Base-by-base conservation (phyloP, 2,113 vertebrate genomes). In the Melierax canorus region DNA sequence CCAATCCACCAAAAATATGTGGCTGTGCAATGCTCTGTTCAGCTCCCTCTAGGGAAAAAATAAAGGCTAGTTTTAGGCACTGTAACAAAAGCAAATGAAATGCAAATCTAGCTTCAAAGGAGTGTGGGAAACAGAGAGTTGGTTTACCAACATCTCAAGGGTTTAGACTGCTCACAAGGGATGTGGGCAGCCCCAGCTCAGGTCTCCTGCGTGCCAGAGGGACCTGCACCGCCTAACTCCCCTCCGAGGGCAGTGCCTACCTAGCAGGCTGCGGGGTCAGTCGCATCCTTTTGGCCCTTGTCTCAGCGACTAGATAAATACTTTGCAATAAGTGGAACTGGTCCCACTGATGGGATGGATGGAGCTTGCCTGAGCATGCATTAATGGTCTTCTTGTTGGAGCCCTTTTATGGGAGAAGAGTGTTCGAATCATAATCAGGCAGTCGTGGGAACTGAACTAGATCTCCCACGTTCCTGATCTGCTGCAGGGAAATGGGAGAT, bases 31-130 rank as follows among this genome's bases (percentile, higher is more conserved):
- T 24, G 50, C 64, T 79, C 34, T 1, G 3, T 43, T 53, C 67
- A 50, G 38, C 38, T 62, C n/a, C 46, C 56, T 71, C 55, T 62
- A 85, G 62, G 56, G 6, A n/a, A 69, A 45, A 43, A 34, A 53
- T 24, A 62, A 59, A 16, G 4, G 13, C 43, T 69, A 2, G 2
- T 73, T 95, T 82, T 73, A 58, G 51, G 73, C 50, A 66, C 50
- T 66, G 58, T n/a, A 94, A 94, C 74, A 90, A 94, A 94, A 82
- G 43, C 55, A 81, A 95, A 81, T 77, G 68, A 87, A 92, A 91
- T 89, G 94, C 76, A 95, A 97, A 95, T 91, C 68, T 39, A 8
- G n/a, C 92, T 95, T 95, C 92, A 93, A 84, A 94, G 50, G 50
- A 89, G 45, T 86, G 72, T 86, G 94, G 59, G 92, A 95, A 95